Conservation (phyloP, 2,113 vertebrate species). For the Cichladusa arquata region DNA sequence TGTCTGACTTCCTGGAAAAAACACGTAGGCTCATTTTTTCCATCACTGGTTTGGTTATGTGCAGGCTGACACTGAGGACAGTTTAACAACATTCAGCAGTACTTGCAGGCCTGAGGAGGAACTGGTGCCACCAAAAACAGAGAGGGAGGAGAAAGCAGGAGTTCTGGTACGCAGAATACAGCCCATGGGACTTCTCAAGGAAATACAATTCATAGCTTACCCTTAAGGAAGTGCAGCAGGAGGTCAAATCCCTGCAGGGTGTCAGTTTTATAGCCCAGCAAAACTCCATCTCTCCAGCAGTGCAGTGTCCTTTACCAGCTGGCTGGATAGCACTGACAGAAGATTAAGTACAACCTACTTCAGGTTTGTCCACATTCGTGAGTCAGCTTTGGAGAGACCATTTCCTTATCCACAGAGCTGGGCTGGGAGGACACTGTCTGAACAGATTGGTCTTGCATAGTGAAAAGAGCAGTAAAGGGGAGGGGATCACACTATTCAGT, state of each 20-base stretch:
- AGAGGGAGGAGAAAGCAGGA: background rate
- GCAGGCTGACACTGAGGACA: background rate
- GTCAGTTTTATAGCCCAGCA: background rate
- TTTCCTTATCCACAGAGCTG: background rate
- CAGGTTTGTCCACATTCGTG: background rate
- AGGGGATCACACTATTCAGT: background rate
- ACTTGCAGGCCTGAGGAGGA: background rate
- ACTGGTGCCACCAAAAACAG: conserved; percentile 5
- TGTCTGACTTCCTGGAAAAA: background rate
- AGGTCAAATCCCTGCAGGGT: conserved; percentile 19
- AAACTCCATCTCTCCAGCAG: background rate
- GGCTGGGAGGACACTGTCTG: background rate
- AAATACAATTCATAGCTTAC: background rate
- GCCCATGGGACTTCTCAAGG: background rate
- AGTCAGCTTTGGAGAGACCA: background rate
- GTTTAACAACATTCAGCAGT: background rate
- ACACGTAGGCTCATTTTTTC: background rate
- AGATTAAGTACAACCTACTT: background rate
- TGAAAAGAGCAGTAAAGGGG: background rate
- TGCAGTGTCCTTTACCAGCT: background rate
- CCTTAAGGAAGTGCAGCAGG: conserved; percentile 14
- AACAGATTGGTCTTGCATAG: background rate
- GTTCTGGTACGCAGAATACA: background rate
- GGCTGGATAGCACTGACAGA: background rate
- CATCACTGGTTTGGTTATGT: background rate